phyloP scores from a whole-genome alignment of 2,888 invertebrate species.

The Drosophila borealis region DNA sequence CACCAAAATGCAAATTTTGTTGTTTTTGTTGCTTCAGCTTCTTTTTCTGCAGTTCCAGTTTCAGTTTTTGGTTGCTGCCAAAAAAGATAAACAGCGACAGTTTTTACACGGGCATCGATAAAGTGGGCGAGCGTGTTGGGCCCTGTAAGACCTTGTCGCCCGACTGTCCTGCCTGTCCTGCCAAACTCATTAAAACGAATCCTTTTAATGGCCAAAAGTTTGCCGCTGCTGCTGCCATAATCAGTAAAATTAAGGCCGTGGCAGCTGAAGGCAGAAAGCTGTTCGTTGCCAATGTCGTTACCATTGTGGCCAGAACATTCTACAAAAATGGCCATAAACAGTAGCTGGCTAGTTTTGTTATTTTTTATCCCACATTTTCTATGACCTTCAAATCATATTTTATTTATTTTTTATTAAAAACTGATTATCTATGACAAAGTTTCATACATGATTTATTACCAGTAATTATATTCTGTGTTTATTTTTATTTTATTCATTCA shows the following conservation, averaged over 20 bases:
- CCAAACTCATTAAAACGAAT: slow-evolving; percentile 79
- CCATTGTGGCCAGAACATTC: slow-evolving; percentile 47
- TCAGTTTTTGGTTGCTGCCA: slow-evolving; percentile 42
- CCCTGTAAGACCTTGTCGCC: slow-evolving; percentile 46
- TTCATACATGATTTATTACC: slow-evolving; percentile 17
- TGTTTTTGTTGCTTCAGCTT: not conserved
- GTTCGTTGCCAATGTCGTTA: slow-evolving; percentile 74
- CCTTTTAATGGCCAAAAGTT: slow-evolving; percentile 79
- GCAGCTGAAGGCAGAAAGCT: slow-evolving; percentile 67
- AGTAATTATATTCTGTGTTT: not conserved
- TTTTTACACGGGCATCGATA: slow-evolving; percentile 59
- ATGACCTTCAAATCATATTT: slow-evolving; percentile 35
- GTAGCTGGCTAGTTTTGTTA: slow-evolving; percentile 34
- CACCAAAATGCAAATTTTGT: slow-evolving; percentile 69
- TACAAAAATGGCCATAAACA: slow-evolving; percentile 47
- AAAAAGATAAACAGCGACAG: slow-evolving; percentile 75
- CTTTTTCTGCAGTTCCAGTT: slow-evolving; percentile 37
- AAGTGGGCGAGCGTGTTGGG: slow-evolving; percentile 23
- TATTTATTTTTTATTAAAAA: slow-evolving; percentile 5
- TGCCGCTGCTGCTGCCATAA: slow-evolving; percentile 65
- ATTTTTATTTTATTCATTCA: not conserved
- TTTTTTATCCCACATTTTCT: slow-evolving; percentile 11
- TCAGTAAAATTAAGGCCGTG: slow-evolving; percentile 76
- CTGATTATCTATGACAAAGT: slow-evolving; percentile 20
- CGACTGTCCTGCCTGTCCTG: slow-evolving; percentile 48